Evolutionary conservation across 1,140 invertebrate species (phyloP).

Genomic region (Tetramorium simillimum): DNA sequence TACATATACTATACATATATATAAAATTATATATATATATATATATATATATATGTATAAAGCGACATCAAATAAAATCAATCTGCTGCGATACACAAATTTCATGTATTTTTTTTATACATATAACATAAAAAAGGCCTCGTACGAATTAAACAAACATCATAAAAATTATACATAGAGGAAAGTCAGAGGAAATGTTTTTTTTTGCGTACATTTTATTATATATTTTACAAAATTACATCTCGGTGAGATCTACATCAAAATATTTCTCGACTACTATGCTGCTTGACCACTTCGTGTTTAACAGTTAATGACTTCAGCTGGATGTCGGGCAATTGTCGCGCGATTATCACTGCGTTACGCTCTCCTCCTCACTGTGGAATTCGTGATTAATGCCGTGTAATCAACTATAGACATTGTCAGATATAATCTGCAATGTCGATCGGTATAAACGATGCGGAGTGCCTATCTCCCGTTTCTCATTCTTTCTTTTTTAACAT

Average conservation of each 20-base stretch:
- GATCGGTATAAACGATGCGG: background rate
- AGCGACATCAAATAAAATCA: no score
- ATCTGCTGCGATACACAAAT: no score
- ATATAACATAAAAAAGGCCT: no score
- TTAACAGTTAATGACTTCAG: conserved; percentile 35
- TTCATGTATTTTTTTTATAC: no score
- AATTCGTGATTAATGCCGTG: conserved; percentile 11
- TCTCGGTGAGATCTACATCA: conserved; percentile 60
- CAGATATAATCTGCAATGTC: background rate
- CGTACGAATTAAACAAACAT: no score
- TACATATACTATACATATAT: no score
- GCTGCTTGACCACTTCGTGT: conserved; percentile 8
- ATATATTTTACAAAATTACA: conserved; percentile 72
- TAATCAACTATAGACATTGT: conserved; percentile 31
- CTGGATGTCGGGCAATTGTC: conserved; percentile 12
- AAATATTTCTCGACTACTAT: conserved; percentile 37
- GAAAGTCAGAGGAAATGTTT: background rate
- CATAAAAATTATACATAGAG: background rate
- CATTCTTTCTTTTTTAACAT: background rate
- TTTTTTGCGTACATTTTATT: conserved; percentile 61
- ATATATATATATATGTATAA: no score
- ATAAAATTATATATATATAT: no score
- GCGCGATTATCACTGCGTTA: background rate
- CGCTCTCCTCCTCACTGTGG: background rate
- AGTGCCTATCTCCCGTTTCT: background rate